Conservation (phyloP, 1,140 invertebrate species). For the Venustaconcha ellipsiformis region DNA sequence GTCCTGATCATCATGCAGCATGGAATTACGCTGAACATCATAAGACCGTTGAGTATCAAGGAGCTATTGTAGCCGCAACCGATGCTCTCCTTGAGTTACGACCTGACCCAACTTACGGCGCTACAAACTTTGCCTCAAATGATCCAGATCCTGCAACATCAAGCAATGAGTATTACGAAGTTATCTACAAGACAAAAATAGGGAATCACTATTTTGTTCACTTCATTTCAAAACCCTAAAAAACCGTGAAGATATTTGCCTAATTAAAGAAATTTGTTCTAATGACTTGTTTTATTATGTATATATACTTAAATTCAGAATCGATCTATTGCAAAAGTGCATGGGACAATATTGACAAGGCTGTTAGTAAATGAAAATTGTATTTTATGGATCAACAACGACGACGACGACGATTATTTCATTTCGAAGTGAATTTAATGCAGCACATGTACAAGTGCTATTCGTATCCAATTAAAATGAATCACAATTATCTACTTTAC, state of each 20-base stretch:
- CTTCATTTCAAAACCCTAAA: neutral
- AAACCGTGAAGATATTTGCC: neutral
- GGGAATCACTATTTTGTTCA: conserved; percentile 14
- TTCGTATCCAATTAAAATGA: no score
- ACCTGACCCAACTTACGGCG: conserved; percentile 1
- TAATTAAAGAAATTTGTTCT: neutral
- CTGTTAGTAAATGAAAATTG: no score
- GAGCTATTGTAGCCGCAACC: neutral
- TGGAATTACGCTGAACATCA: neutral
- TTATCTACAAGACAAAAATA: conserved; percentile 1
- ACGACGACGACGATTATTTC: no score
- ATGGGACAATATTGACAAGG: no score
- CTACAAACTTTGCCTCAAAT: conserved; percentile 1
- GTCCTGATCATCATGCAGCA: neutral
- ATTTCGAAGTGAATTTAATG: no score
- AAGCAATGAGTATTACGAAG: neutral
- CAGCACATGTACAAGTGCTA: no score
- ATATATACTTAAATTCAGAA: no score
- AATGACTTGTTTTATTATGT: no score
- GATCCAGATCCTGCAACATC: conserved; percentile 7
- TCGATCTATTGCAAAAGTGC: no score
- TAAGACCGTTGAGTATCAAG: conserved; percentile 1
- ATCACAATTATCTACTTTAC: no score
- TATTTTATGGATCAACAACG: no score
- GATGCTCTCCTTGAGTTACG: neutral